Conservation (phyloP, 2,888 invertebrate genomes). For the Drosophila nr. fundita region DNA sequence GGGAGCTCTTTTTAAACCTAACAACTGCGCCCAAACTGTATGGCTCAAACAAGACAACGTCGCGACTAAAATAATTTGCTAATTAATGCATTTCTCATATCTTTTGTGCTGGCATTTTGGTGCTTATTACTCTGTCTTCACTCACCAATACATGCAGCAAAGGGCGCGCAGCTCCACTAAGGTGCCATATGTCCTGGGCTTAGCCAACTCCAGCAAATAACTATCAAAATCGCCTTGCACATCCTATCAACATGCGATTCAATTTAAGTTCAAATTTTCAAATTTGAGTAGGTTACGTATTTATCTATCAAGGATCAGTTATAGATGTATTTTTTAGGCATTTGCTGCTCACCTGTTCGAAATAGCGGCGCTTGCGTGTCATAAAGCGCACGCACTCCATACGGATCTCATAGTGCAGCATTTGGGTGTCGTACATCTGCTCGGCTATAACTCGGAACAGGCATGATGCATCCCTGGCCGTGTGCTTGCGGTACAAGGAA, state of each 20-base stretch:
- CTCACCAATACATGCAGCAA: slow-evolving; percentile 89
- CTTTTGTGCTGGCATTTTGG: not conserved
- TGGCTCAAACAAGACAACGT: slow-evolving; percentile 90
- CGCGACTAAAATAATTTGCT: slow-evolving; percentile 85
- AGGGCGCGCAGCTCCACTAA: slow-evolving; percentile 89
- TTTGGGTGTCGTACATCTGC: slow-evolving; percentile 89
- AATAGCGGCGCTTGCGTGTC: slow-evolving; percentile 87
- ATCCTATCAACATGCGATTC: slow-evolving; percentile 85
- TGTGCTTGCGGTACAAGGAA: slow-evolving; percentile 94
- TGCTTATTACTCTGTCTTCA: slow-evolving; percentile 24
- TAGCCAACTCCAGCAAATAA: slow-evolving; percentile 89
- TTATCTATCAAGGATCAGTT: not conserved
- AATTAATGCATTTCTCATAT: not conserved
- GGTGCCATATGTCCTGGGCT: slow-evolving; percentile 89
- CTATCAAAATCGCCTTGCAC: slow-evolving; percentile 88
- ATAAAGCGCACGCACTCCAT: slow-evolving; percentile 91
- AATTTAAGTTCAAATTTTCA: not conserved
- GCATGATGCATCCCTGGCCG: slow-evolving; percentile 94
- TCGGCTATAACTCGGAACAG: slow-evolving; percentile 95
- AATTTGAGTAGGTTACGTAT: not conserved
- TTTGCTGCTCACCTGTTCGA: slow-evolving; percentile 86
- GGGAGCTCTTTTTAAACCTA: slow-evolving; percentile 77
- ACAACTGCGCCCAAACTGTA: slow-evolving; percentile 84
- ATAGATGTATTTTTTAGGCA: not conserved
- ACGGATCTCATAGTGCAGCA: slow-evolving; percentile 91